Evolutionary conservation across 1,140 invertebrate genomes (phyloP), one percentile per base, ranked within the genome.

Genomic region (Luehdorfia chinensis): DNA sequence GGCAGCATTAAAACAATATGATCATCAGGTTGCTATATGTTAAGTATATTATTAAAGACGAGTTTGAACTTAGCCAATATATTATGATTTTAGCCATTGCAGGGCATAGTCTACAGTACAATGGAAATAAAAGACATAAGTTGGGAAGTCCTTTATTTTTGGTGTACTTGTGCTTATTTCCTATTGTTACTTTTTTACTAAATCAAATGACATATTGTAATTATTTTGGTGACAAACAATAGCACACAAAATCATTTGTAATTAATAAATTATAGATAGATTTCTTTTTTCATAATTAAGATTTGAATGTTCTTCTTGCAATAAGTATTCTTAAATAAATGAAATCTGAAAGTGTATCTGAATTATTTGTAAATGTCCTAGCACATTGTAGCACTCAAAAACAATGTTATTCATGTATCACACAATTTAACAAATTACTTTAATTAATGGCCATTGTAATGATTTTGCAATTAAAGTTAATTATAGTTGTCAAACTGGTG

Each of bases 241-340:
- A n/a, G n/a, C n/a, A n/a, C n/a, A n/a, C n/a, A n/a, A n/a, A n/a
- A 43, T 43, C 23, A 12, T 43, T 30, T 33, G 36, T 49, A 21
- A 33, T 33, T 47, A 18, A 47, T 41, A 34, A n/a, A 27, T 27
- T 54, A 25, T 59, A 71, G 56, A 62, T 68, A 55, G 65, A 68
- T 65, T 73, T 73, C 67, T 76, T n/a, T n/a, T 66, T 69, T 69
- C 59, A 67, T 52, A 50, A 30, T 30, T 77, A 77, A 75, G 70
- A 61, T 67, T 50, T 47, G 67, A 68, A 62, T 76, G 66, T 77
- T 72, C 48, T 31, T 62, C 62, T 74, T 75, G 69, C 52, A 71
- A 71, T 71, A 74, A 77, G 66, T 53, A 56, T 66, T 66, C 67
- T 47, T 67, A 51, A 69, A 65, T 70, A 64, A 71, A 77, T 66